Evolutionary conservation across 2,888 invertebrate species (phyloP).

Genomic region (Cerastoderma edule): DNA sequence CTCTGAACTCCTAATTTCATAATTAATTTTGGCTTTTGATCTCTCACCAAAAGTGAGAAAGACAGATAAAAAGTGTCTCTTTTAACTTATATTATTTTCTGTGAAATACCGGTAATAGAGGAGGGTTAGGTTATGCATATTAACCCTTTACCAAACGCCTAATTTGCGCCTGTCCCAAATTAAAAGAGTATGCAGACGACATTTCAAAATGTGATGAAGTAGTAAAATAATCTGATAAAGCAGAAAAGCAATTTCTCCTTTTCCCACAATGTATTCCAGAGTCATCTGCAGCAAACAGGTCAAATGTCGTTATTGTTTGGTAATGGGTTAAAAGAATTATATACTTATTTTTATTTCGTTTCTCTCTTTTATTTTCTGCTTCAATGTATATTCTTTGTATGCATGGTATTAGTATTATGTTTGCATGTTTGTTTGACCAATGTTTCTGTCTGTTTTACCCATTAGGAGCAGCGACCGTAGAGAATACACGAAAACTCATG

Average conservation of each 20-base stretch:
- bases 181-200: too few relatives aligned
- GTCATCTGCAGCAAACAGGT: background rate
- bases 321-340: background rate
- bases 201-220: too few relatives aligned
- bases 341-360: background rate
- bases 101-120: too few relatives aligned
- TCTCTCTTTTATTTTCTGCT: background rate
- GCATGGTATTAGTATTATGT: conserved; percentile 17
- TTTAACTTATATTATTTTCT: too few relatives aligned
- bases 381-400: background rate
- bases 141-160: too few relatives aligned
- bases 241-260: background rate
- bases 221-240: too few relatives aligned
- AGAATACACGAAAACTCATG: conserved; percentile 97
- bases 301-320: background rate
- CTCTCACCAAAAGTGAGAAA: too few relatives aligned
- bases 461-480: conserved; percentile 95
- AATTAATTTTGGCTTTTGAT: too few relatives aligned
- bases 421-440: conserved; percentile 24
- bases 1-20: too few relatives aligned
- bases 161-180: too few relatives aligned
- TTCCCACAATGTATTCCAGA: background rate
- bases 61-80: too few relatives aligned
- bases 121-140: too few relatives aligned
- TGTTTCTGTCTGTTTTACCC: conserved; percentile 35